phyloP scores from a whole-genome alignment of 2,888 invertebrate genomes.

The Cerastoderma edule region DNA sequence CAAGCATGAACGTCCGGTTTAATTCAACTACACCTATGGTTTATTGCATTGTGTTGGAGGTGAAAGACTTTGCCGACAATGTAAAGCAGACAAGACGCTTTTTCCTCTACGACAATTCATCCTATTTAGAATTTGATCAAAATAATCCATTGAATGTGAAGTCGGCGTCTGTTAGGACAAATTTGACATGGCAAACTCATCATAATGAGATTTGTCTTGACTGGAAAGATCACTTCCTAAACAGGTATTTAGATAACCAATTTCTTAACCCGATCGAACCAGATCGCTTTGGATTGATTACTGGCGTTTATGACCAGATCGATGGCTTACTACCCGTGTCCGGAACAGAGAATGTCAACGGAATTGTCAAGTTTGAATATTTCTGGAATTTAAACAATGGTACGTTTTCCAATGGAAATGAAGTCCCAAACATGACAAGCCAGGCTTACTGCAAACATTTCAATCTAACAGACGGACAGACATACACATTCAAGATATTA shows the following conservation, averaged over 20 bases:
- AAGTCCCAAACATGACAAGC: constrained; percentile 35
- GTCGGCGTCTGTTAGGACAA: constrained; percentile 46
- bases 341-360: constrained; percentile 61
- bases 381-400: constrained; percentile 17
- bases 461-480: constrained; percentile 56
- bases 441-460: constrained; percentile 45
- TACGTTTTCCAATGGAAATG: background rate
- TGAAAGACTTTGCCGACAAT: constrained; percentile 60
- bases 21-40: constrained; percentile 37
- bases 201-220: constrained; percentile 46
- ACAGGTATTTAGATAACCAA: constrained; percentile 38
- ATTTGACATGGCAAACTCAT: constrained; percentile 60
- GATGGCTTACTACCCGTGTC: constrained; percentile 49
- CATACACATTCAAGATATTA: constrained; percentile 40
- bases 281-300: constrained; percentile 37
- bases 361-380: constrained; percentile 49
- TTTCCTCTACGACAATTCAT: constrained; percentile 58
- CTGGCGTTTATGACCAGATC: constrained; percentile 60
- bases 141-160: constrained; percentile 27
- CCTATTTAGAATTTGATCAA: constrained; percentile 17
- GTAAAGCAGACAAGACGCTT: constrained; percentile 54
- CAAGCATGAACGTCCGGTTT: constrained; percentile 10
- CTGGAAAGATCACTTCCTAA: constrained; percentile 57
- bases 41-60: constrained; percentile 55
- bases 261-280: constrained; percentile 44